phyloP scores from a whole-genome alignment of 1,140 invertebrate genomes.

The Capitella teleta region DNA sequence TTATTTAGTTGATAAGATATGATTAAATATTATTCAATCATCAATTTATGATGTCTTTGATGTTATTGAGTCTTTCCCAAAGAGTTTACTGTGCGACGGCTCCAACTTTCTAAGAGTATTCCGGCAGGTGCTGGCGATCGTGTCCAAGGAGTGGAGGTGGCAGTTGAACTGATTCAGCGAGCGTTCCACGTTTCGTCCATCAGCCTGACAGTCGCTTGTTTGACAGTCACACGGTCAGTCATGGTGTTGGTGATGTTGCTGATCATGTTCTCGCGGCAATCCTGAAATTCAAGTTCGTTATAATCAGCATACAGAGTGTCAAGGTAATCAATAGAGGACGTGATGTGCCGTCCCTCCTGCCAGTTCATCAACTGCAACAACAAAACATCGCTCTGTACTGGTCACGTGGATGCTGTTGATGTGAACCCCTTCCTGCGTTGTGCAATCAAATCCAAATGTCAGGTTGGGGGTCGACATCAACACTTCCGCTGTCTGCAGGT shows the following conservation, averaged over 20 bases:
- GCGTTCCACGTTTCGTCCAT: slow-evolving; percentile 2
- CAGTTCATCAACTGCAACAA: not conserved
- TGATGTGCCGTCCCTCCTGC: too few species aligned
- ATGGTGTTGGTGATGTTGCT: slow-evolving; percentile 9
- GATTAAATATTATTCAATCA: too few species aligned
- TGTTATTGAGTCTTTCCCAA: too few species aligned
- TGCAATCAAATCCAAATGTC: not conserved
- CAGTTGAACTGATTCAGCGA: slow-evolving; percentile 10
- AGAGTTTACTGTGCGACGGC: too few species aligned
- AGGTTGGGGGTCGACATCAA: not conserved
- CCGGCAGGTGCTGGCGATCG: slow-evolving; percentile 4
- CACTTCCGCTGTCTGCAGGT: slow-evolving; percentile 1
- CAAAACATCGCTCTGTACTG: not conserved
- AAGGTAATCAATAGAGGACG: too few species aligned
- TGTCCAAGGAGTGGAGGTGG: slow-evolving; percentile 12
- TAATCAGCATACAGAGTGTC: not conserved
- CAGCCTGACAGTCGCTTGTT: slow-evolving; percentile 2
- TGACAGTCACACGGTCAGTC: slow-evolving; percentile 7
- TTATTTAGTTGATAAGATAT: too few species aligned
- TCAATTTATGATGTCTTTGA: too few species aligned
- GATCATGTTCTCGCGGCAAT: not conserved
- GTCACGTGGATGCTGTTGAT: not conserved
- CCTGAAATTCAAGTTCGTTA: not conserved
- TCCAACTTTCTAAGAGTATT: too few species aligned
- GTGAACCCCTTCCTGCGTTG: not conserved